Conservation (phyloP, 2,113 vertebrate genomes). For the Vidua chalybeata region DNA sequence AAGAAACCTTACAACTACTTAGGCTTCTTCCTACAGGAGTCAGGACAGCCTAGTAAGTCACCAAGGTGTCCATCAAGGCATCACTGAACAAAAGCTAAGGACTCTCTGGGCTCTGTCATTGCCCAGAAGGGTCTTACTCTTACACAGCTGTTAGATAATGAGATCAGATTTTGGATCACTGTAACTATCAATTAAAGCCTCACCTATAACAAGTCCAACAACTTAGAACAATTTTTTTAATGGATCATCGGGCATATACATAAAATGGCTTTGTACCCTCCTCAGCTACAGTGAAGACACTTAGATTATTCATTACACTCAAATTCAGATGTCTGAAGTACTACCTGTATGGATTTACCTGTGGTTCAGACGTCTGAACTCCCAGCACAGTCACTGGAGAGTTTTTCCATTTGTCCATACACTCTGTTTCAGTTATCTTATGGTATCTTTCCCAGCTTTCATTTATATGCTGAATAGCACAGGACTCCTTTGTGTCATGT, state of each 20-base stretch:
- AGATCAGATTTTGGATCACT: not conserved
- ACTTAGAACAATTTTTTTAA: not conserved
- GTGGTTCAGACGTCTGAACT: not conserved
- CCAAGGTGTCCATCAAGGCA: not conserved
- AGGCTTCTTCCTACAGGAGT: not conserved
- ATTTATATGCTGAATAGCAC: not conserved
- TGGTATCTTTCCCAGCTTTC: not conserved
- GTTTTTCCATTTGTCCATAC: not conserved
- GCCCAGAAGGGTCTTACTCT: not conserved
- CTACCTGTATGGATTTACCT: not conserved
- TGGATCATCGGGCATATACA: not conserved
- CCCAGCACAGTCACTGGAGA: not conserved
- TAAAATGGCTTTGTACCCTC: not conserved
- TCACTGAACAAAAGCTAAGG: not conserved
- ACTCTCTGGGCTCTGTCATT: not conserved
- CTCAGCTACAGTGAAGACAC: not conserved
- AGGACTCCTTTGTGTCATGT: not conserved
- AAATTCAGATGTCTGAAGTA: not conserved
- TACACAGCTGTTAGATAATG: not conserved
- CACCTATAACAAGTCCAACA: not conserved
- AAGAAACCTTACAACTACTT: not conserved
- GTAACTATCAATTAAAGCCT: not conserved
- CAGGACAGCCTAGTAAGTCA: not conserved
- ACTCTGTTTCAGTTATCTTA: not conserved
- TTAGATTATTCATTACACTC: not conserved